A percentile compares a stretch with the other conserved stretches of the same genome.
Conservation (phyloP, 53 echinoderm and acorn worm species). For the Crossaster papposus region DNA sequence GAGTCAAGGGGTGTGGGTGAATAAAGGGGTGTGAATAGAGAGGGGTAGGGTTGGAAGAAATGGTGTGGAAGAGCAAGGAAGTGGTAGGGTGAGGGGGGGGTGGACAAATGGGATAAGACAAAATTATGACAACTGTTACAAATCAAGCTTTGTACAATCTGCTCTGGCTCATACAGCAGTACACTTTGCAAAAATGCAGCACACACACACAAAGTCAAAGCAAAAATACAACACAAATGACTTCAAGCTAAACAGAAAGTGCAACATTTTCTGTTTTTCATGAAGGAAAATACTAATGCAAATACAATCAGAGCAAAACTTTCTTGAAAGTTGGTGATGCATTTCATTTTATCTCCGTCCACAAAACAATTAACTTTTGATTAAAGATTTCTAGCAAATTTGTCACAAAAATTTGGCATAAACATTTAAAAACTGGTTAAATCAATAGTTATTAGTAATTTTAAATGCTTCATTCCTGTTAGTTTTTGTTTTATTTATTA, state of each 20-base stretch:
- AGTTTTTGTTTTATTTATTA: too few relatives aligned
- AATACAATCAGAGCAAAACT: too few relatives aligned
- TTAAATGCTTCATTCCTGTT: not conserved
- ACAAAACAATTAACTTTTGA: too few relatives aligned
- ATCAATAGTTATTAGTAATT: not conserved
- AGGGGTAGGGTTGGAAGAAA: not conserved
- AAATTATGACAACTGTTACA: not conserved
- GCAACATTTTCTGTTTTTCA: not conserved
- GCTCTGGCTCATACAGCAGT: not conserved
- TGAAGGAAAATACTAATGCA: too few relatives aligned
- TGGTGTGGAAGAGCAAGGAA: not conserved
- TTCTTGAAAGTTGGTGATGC: too few relatives aligned
- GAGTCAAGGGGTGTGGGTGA: not conserved
- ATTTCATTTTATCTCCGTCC: too few relatives aligned
- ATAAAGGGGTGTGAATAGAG: not conserved
- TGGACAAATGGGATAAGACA: slow-evolving; percentile 30
- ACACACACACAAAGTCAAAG: not conserved
- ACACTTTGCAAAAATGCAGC: not conserved
- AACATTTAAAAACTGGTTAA: not conserved
- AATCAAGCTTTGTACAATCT: not conserved
- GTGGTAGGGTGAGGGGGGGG: not conserved
- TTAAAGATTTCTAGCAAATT: too few relatives aligned
- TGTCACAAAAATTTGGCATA: not conserved
- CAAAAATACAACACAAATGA: not conserved
- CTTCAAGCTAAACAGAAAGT: not conserved